Conservation (phyloP, 2,113 vertebrate genomes). For the Collichthys lucidus region DNA sequence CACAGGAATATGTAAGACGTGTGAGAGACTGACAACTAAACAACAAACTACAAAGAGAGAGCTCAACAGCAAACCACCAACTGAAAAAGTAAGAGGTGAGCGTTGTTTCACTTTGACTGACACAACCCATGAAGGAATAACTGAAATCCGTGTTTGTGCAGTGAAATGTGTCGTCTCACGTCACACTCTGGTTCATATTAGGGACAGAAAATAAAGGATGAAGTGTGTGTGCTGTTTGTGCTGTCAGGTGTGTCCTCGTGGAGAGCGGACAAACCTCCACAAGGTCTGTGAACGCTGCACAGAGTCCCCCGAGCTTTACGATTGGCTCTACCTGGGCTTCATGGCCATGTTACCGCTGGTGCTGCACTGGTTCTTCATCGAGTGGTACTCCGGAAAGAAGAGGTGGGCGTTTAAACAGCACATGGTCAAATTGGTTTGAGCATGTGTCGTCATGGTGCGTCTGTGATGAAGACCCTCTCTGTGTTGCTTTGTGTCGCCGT, state of each 20-base stretch:
- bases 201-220: too few species aligned
- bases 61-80: too few species aligned
- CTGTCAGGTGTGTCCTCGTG: conserved; percentile 92
- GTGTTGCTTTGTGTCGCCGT: background rate
- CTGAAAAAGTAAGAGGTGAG: too few species aligned
- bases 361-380: conserved; percentile 99
- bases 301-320: conserved; percentile 91
- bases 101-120: too few species aligned
- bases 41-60: too few species aligned
- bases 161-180: too few species aligned
- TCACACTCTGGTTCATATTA: background rate
- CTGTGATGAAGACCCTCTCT: background rate
- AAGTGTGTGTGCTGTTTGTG: background rate
- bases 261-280: conserved; percentile 87
- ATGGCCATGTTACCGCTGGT: conserved; percentile 98
- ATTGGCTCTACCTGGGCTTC: conserved; percentile 98
- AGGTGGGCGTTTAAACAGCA: conserved; percentile 77
- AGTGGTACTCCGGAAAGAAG: conserved; percentile 99
- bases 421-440: background rate
- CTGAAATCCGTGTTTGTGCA: too few species aligned
- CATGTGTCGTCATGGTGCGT: background rate
- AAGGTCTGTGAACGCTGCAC: conserved; percentile 91
- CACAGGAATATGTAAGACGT: too few species aligned
- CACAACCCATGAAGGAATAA: too few species aligned
- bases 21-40: too few species aligned